These are phyloP conservation scores for Zoanthus gigantus DNA, from an alignment of 92 coral and sea anemone genomes.

Conservation along the genomic window DNA sequence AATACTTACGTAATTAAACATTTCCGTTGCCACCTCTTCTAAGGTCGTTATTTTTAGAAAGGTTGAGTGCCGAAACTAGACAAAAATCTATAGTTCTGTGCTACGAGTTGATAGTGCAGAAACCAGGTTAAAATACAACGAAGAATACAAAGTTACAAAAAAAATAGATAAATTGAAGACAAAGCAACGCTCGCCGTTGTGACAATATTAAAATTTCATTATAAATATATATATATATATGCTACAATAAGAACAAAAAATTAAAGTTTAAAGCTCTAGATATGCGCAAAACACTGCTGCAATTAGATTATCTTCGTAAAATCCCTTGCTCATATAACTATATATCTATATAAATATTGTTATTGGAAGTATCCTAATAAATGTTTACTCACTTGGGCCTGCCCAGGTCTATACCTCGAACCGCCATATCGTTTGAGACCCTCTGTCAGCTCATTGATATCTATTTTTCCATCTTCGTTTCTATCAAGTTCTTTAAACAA, in stretches of 20 bases:
- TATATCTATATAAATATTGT: background rate
- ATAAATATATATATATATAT: background rate
- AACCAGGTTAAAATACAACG: too few relatives aligned
- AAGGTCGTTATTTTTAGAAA: too few relatives aligned
- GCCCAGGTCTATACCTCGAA: slow-evolving; percentile 89
- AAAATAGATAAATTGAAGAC: background rate
- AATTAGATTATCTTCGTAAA: background rate
- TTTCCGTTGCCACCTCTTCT: slow-evolving; percentile 4
- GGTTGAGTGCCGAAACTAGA: too few relatives aligned
- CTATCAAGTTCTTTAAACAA: slow-evolving; percentile 93
- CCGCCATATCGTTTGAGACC: slow-evolving; percentile 83
- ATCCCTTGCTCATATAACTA: background rate
- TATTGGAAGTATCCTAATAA: background rate
- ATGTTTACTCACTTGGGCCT: slow-evolving; percentile 78
- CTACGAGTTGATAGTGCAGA: too few relatives aligned
- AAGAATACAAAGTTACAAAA: background rate
- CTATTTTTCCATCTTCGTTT: slow-evolving; percentile 95
- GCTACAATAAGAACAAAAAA: background rate
- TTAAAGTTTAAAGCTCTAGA: background rate
- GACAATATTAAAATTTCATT: background rate
- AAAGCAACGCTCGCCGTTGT: background rate
- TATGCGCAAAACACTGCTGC: background rate
- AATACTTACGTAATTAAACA: background rate
- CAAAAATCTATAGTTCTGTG: too few relatives aligned
- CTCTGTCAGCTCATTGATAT: slow-evolving; percentile 89